Evolutionary conservation across 2,113 vertebrate genomes (phyloP).

Genomic region (human): GRCh38 chr14:44863501-44864000

Average conservation of each 20-base stretch:
- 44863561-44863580: constrained; percentile 96
- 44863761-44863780: constrained; percentile 96
- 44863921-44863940: constrained; percentile 96
- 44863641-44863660: constrained; percentile 98
- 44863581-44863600: constrained; percentile 93
- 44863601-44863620: constrained; percentile 96
- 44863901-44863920: constrained; percentile 94
- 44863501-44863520: constrained; percentile 93
- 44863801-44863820: constrained; percentile 96
- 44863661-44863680: constrained; percentile 95
- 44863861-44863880: constrained; percentile 91
- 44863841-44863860: constrained; percentile 93
- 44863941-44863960: constrained; percentile 99
- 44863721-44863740: constrained; percentile 85
- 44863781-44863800: constrained; percentile 94
- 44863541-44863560: constrained; percentile 94
- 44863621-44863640: constrained; percentile 99
- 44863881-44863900: constrained; percentile 96
- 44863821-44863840: constrained; percentile 96
- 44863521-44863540: constrained; percentile 92
- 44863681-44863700: constrained; percentile 94
- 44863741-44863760: constrained; percentile 84
- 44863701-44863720: constrained; percentile 92
- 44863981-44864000: constrained; percentile 89
- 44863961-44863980: constrained; percentile 96